Percentiles rank a stretch among this genome's conserved stretches.
Conservation (phyloP, 2,888 invertebrate genomes). For the Phytoseiulus persimilis region DNA sequence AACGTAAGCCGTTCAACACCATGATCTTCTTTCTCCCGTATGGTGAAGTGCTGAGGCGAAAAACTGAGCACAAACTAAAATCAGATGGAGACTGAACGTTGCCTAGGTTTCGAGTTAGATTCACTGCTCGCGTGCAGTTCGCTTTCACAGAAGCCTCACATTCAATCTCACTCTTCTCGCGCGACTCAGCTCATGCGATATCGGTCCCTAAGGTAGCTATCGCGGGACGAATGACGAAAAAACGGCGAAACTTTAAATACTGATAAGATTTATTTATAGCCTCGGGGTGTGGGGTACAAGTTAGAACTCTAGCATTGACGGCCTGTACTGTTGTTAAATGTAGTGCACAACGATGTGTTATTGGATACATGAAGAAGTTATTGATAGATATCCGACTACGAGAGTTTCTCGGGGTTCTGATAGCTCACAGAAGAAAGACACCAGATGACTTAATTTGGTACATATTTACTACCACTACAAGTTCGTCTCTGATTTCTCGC, state of each 20-base stretch:
- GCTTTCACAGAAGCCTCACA: too few species aligned
- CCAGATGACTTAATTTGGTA: not conserved
- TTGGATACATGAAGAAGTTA: not conserved
- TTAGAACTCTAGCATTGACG: not conserved
- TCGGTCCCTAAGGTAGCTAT: too few species aligned
- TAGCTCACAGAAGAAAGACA: not conserved
- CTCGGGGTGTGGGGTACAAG: not conserved
- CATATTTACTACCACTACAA: not conserved
- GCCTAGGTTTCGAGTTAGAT: too few species aligned
- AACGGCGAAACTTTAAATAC: not conserved
- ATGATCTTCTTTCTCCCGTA: too few species aligned
- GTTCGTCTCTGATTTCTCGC: not conserved
- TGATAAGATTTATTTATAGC: not conserved
- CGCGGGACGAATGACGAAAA: too few species aligned
- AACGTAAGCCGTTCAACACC: too few species aligned
- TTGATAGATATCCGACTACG: not conserved
- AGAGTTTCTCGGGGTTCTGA: not conserved
- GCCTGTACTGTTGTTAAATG: not conserved
- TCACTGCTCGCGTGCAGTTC: too few species aligned
- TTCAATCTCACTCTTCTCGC: too few species aligned
- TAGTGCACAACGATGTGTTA: not conserved
- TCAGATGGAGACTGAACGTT: too few species aligned
- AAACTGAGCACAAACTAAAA: too few species aligned
- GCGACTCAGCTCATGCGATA: too few species aligned
- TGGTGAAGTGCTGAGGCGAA: too few species aligned